Evolutionary conservation across 1,140 invertebrate genomes (phyloP), one percentile per base, ranked within the genome.

Genomic region (Lineus longissimus): DNA sequence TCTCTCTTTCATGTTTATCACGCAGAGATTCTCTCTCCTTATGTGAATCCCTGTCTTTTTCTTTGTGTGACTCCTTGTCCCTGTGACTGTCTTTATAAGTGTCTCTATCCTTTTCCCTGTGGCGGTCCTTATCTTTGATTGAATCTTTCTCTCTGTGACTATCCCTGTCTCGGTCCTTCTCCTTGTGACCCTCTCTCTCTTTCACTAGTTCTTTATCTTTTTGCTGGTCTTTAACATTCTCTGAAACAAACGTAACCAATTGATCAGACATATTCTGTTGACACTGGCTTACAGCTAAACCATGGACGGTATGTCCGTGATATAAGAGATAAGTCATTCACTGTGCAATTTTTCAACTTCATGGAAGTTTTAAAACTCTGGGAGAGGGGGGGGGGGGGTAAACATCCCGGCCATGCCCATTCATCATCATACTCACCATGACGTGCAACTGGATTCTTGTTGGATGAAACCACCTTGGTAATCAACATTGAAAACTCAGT

Each of bases 401-500:
- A n/a, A n/a, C n/a, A n/a, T n/a, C n/a, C n/a, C n/a, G n/a, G n/a
- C n/a, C n/a, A n/a, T n/a, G n/a, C n/a, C n/a, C n/a, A n/a, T n/a
- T n/a, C n/a, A n/a, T n/a, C n/a, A n/a, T n/a, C n/a, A n/a, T n/a
- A 58, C 56, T 58, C 19, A 40, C 22, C 29, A 11, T 29, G 19
- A 7, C 22, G 25, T 40, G 17, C 17, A 13, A 25, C 17, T 22
- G 22, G 31, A 25, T 61, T 61, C 57, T 61, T 65, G 40, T 65
- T 71, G 6, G 33, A 7, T 4, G 33, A 7, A 15, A 36, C 15
- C 4, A 36, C 68, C 56, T 70, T 67, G 43, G 88, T 84, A 11
- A 86, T 75, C n/a, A 73, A 58, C 15, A 82, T 78, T 1, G 84
- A 84, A 75, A 87, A 91, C 51, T 90, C 89, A 15, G 59, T 61